Evolutionary conservation across 1,140 invertebrate genomes (phyloP).

Genomic region (Aphis craccivora): DNA sequence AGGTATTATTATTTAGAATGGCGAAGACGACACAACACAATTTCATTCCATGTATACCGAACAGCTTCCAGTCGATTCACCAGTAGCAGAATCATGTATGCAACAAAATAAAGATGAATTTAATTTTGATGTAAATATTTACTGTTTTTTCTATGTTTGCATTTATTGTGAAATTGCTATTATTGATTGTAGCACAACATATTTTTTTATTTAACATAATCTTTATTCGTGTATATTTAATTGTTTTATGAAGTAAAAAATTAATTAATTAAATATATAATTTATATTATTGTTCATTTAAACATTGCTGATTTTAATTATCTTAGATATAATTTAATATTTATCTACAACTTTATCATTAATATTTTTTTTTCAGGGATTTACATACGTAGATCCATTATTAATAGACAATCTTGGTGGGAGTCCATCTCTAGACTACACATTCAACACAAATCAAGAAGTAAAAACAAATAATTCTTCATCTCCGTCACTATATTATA

Average conservation of each 20-base stretch:
- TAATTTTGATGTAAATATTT: constrained; percentile 71
- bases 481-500: neutral
- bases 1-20: constrained; percentile 67
- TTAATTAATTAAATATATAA: too few relatives aligned
- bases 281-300: too few relatives aligned
- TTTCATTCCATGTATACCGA: constrained; percentile 98
- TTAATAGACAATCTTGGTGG: constrained; percentile 76
- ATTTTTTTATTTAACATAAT: neutral
- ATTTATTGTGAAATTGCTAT: neutral
- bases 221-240: neutral
- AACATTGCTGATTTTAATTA: neutral
- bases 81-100: constrained; percentile 93
- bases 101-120: constrained; percentile 96
- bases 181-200: neutral
- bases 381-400: constrained; percentile 97
- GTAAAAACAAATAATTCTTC: constrained; percentile 47
- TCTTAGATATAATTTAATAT: neutral
- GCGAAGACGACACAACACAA: constrained; percentile 97
- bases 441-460: neutral
- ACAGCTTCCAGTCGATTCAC: constrained; percentile 97
- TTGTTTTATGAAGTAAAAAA: too few relatives aligned
- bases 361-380: constrained; percentile 77
- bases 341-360: too few relatives aligned
- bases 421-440: constrained; percentile 17
- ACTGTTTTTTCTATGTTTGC: neutral